Base-by-base conservation (phyloP, 2,888 invertebrate genomes). In the Lordiphosa andalusiaca region DNA sequence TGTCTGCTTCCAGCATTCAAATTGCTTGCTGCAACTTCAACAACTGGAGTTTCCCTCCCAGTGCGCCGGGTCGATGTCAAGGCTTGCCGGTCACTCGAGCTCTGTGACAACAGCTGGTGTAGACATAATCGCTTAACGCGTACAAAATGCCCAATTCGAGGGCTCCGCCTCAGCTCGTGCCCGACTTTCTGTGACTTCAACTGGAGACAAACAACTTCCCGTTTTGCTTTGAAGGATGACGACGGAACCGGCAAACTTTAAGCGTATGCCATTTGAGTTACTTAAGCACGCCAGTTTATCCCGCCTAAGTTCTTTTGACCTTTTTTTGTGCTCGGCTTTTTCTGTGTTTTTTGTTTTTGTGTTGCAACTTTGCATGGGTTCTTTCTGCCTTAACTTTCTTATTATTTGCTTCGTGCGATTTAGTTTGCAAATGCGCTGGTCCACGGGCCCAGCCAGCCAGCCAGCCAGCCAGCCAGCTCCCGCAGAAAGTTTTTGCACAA, bases 231-330 rank as follows among this genome's bases (percentile, higher is more conserved):
- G 19, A 19, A 19, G 19, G 19, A 19, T 19, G 19, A 19, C 19
- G 40, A n/a, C 37, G 47, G 37, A 33, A 16, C 54, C 38, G 40
- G 39, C 46, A 68, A 80, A 73, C 69, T 84, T 84, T 69, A 73
- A 71, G 69, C 71, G 58, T 72, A 65, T 67, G 64, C 82, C 66
- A 78, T 74, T 82, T 67, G 69, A 73, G 75, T 66, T 75, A 78
- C 75, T 75, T 81, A 75, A 75, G 80, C 68, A 59, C 49, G 53
- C 63, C 72, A 66, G 82, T 70, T 80, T 82, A 84, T 80, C 75
- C 75, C 68, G 68, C 60, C 73, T 72, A 74, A 82, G 84, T 82
- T 84, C 72, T 72, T 84, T 74, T 77, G 84, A 82, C 84, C 78
- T 78, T 80, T 67, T 51, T 13, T 25, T 62, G 19, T 19, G 19